These are phyloP conservation scores for Bombus superbus DNA, from an alignment of 1,140 invertebrate genomes.

Conservation along the genomic window DNA sequence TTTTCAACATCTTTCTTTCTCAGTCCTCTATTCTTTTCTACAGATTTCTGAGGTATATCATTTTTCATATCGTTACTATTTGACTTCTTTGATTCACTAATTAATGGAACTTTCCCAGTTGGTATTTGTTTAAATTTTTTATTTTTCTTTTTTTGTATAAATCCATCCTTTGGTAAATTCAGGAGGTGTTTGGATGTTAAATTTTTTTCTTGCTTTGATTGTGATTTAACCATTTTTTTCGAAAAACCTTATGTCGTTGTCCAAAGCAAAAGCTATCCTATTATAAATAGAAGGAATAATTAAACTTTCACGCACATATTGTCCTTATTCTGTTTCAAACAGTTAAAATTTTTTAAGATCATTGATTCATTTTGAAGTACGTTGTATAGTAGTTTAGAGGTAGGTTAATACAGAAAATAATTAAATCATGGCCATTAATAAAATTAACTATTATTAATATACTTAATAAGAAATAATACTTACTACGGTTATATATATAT, in stretches of 20 bases:
- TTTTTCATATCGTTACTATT: constrained; percentile 1
- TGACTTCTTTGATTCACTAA: constrained; percentile 37
- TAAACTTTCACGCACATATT: not conserved
- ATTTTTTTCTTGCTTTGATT: not conserved
- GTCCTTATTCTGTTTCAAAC: not conserved
- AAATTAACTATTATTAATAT: not conserved
- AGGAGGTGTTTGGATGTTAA: not conserved
- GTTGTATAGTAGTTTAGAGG: not conserved
- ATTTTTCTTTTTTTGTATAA: constrained; percentile 49
- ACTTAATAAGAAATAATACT: not conserved
- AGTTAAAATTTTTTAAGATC: not conserved
- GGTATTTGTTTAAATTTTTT: constrained; percentile 67
- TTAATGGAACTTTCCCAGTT: constrained; percentile 51
- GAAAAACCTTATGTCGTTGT: not conserved
- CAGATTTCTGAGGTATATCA: not conserved
- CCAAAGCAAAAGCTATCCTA: not conserved
- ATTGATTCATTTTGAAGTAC: not conserved
- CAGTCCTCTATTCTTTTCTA: constrained; percentile 4
- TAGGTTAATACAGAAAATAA: not conserved
- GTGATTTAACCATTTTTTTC: constrained; percentile 35
- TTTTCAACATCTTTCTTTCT: constrained; percentile 26
- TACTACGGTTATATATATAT: not conserved
- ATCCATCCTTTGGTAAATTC: constrained; percentile 18
- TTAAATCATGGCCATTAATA: not conserved
- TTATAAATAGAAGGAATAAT: not conserved